These are phyloP conservation scores for Microplitis manilae DNA, from an alignment of 2,888 invertebrate species.

Conservation along the genomic window DNA sequence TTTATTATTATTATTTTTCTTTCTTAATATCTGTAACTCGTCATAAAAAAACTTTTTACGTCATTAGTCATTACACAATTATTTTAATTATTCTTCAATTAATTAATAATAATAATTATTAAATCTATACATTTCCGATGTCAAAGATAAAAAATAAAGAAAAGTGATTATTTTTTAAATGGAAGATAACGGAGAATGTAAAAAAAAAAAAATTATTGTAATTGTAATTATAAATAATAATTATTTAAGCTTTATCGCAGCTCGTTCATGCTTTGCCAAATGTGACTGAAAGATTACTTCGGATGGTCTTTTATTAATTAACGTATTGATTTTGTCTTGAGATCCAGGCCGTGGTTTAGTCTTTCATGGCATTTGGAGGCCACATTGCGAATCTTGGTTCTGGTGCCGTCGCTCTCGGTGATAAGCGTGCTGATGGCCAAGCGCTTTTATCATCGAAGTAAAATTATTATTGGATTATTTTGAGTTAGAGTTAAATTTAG, in stretches of 20 bases:
- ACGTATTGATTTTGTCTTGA: slow-evolving; percentile 31
- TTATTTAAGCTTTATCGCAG: not conserved
- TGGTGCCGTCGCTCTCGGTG: slow-evolving; percentile 19
- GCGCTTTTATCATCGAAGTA: slow-evolving; percentile 59
- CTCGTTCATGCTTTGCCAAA: not conserved
- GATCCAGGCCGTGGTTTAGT: slow-evolving; percentile 40
- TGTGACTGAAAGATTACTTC: not conserved
- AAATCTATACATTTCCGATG: not conserved
- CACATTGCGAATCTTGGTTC: slow-evolving; percentile 44
- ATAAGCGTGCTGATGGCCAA: slow-evolving; percentile 27
- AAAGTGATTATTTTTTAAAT: not conserved
- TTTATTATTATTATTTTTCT: slow-evolving; percentile 22
- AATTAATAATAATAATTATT: slow-evolving; percentile 7
- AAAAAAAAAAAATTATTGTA: not conserved
- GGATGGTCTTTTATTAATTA: slow-evolving; percentile 9
- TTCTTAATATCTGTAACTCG: slow-evolving; percentile 32
- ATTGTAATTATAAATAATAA: not conserved
- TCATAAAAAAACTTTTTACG: slow-evolving; percentile 10
- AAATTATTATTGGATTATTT: slow-evolving; percentile 48
- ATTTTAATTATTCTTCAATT: not conserved
- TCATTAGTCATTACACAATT: slow-evolving; percentile 6
- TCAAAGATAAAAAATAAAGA: not conserved
- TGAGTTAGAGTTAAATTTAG: slow-evolving; percentile 55
- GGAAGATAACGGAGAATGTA: not conserved
- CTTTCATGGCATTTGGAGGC: slow-evolving; percentile 33